Conservation (phyloP, 1,140 invertebrate species). For the Heliconius eleuchia region DNA sequence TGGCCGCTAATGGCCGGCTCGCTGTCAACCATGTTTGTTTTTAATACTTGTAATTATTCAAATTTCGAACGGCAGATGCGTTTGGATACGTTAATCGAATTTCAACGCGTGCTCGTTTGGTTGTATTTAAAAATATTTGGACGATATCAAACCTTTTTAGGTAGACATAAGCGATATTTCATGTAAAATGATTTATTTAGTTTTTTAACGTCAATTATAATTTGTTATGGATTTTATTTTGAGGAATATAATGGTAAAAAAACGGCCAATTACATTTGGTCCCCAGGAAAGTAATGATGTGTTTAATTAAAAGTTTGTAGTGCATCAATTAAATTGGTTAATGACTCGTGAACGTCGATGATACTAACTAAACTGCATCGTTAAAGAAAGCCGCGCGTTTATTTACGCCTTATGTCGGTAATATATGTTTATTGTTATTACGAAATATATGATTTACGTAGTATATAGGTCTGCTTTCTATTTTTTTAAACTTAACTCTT, state of each 20-base stretch:
- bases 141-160: slow-evolving; percentile 18
- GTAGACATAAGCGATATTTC: slow-evolving; percentile 6
- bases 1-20: slow-evolving; percentile 61
- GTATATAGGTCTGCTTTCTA: no score
- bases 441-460: background rate
- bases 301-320: slow-evolving; percentile 54
- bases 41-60: slow-evolving; percentile 76
- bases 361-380: slow-evolving; percentile 20
- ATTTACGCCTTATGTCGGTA: background rate
- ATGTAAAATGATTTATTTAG: slow-evolving; percentile 4
- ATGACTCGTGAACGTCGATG: slow-evolving; percentile 34
- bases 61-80: slow-evolving; percentile 77
- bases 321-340: slow-evolving; percentile 34
- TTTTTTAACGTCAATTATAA: slow-evolving; percentile 1
- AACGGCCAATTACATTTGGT: slow-evolving; percentile 9
- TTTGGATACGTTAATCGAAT: slow-evolving; percentile 72
- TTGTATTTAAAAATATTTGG: slow-evolving; percentile 4
- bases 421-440: background rate
- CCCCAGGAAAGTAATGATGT: slow-evolving; percentile 47
- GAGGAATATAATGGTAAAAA: slow-evolving; percentile 12
- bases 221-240: slow-evolving; percentile 14
- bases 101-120: slow-evolving; percentile 44
- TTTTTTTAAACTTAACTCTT: no score
- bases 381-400: background rate
- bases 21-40: slow-evolving; percentile 70